A percentile compares a stretch with the other conserved stretches of the same genome.
Conservation (phyloP, 2,888 invertebrate species). For the Ophioninae sp. region DNA sequence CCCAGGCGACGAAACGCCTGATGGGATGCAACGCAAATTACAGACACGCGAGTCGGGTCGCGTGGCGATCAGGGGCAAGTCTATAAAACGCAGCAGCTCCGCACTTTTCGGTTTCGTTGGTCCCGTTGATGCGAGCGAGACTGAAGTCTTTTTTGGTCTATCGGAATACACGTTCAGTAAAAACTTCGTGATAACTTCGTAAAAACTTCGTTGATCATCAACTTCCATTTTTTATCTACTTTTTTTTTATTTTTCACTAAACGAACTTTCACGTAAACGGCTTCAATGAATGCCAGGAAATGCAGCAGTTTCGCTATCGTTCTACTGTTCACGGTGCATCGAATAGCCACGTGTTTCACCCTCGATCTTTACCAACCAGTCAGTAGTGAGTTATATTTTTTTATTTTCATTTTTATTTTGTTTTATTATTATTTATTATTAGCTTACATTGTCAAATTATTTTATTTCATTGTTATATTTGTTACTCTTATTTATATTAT, state of each 20-base stretch:
- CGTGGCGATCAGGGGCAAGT: slow-evolving; percentile 25
- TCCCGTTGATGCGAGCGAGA: slow-evolving; percentile 57
- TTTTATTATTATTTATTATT: not conserved
- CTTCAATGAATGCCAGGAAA: slow-evolving; percentile 26
- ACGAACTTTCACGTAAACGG: not conserved
- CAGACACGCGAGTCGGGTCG: slow-evolving; percentile 47
- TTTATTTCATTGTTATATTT: too few species aligned
- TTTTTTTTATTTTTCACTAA: slow-evolving; percentile 13
- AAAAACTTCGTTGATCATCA: not conserved
- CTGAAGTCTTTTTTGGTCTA: slow-evolving; percentile 22
- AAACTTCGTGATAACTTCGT: not conserved
- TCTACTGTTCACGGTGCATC: slow-evolving; percentile 16
- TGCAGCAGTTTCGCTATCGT: slow-evolving; percentile 7
- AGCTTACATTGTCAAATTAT: not conserved
- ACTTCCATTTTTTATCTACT: not conserved
- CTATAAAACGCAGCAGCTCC: slow-evolving; percentile 64
- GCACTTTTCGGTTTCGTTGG: slow-evolving; percentile 65
- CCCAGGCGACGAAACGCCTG: slow-evolving; percentile 37
- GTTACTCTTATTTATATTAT: too few species aligned
- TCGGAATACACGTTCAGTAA: not conserved
- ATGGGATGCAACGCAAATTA: slow-evolving; percentile 43
- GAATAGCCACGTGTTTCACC: slow-evolving; percentile 32
- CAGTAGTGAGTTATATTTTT: slow-evolving; percentile 44
- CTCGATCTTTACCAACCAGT: not conserved
- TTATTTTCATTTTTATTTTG: not conserved